Evolutionary conservation across 1,140 invertebrate genomes (phyloP), one percentile per base, ranked within the genome.

Genomic region (Oncopodura yosiiana): DNA sequence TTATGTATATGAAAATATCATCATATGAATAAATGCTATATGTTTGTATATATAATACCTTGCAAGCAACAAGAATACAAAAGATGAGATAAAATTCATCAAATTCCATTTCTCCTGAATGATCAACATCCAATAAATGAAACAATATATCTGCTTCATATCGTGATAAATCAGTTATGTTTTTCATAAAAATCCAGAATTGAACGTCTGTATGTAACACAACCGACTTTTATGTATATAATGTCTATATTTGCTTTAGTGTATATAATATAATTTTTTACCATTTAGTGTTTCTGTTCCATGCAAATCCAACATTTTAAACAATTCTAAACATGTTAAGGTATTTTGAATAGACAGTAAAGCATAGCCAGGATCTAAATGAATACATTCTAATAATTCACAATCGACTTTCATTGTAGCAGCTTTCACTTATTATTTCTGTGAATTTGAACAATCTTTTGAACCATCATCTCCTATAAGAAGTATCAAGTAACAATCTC

Each of bases 101-200:
- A 52, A 63, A 61, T n/a, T 63, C 61, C 26, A 63, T 61, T 60
- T 61, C 58, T 36, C 61, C 61, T 26, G 61, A 63, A 23, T 61
- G 49, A 36, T 63, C 61, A n/a, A 61, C 52, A 52, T 63, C 61
- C 30, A 63, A 27, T 1, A 63, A 12, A 16, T 61, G 43, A 32
- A 63, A 63, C 14, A 61, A 38, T 14, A 34, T 38, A 12, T 60
- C 46, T 9, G 48, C 41, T 12, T 60, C 48, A 21, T 36, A 24
- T 16, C 37, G 43, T n/a, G 8, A 49, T 23, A 63, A 39, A 29
- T 60, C 54, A 8, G 61, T 49, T 2, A 57, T 21, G 21, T 52
- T 46, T 38, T 54, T 53, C 30, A 61, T 36, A 24, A 57, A 53
- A 14, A 48, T 21, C 21, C 34, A 23, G 32, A 61, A 61, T 30